These are phyloP conservation scores for Fragum whitleyi DNA, from an alignment of 2,888 invertebrate genomes.

Conservation along the genomic window DNA sequence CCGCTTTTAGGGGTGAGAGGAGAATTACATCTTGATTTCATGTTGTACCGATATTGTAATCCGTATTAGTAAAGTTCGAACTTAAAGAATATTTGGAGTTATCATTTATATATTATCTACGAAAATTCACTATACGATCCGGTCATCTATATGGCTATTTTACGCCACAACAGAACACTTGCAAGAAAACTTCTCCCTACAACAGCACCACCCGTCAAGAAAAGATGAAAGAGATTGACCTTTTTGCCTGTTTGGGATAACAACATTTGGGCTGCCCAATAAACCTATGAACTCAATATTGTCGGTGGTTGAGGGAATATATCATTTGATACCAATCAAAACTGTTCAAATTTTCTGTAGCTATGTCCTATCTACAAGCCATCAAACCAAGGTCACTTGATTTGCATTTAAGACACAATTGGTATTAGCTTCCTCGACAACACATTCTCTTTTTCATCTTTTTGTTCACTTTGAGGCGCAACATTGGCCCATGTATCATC, in stretches of 20 bases:
- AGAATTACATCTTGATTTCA: too few species aligned
- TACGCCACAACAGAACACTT: slow-evolving; percentile 56
- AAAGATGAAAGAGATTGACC: slow-evolving; percentile 58
- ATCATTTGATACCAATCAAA: slow-evolving; percentile 43
- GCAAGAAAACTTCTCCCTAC: slow-evolving; percentile 62
- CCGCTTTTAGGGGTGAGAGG: too few species aligned
- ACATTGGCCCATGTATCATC: slow-evolving; percentile 53
- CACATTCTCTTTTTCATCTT: slow-evolving; percentile 46
- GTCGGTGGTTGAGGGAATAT: slow-evolving; percentile 53
- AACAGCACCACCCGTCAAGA: slow-evolving; percentile 65
- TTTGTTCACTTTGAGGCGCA: slow-evolving; percentile 53
- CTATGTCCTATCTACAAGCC: slow-evolving; percentile 36
- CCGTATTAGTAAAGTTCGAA: too few species aligned
- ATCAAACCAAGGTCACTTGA: slow-evolving; percentile 27
- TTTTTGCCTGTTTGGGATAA: slow-evolving; percentile 42
- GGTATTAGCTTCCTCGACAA: background rate
- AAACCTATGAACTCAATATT: slow-evolving; percentile 57
- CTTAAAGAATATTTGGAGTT: too few species aligned
- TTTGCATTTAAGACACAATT: slow-evolving; percentile 19
- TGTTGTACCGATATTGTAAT: too few species aligned
- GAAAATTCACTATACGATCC: too few species aligned
- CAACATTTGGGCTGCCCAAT: slow-evolving; percentile 54
- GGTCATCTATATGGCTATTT: too few species aligned
- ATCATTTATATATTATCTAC: too few species aligned
- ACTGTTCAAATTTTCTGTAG: slow-evolving; percentile 41